These are phyloP conservation scores for Cyclura pinguis DNA, from an alignment of 2,797 vertebrate species.

Conservation along the genomic window DNA sequence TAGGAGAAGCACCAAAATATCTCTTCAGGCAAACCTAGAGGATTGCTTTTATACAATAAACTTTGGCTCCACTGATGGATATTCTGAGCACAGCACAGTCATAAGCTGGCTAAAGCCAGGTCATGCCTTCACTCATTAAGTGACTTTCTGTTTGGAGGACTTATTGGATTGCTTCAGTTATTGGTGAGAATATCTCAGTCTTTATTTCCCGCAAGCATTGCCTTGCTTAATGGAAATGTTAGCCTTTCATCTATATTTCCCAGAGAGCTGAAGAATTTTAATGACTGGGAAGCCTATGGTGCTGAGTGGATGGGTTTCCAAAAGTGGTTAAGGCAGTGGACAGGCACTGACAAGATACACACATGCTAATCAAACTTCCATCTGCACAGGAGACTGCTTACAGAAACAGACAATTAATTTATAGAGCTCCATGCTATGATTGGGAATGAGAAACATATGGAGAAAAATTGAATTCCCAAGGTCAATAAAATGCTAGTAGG, in stretches of 20 bases:
- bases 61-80: conserved; percentile 36
- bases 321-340: conserved; percentile 67
- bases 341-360: conserved; percentile 59
- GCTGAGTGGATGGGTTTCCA: conserved; percentile 69
- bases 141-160: conserved; percentile 61
- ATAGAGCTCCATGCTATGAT: conserved; percentile 67
- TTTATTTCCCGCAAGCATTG: conserved; percentile 70
- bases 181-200: conserved; percentile 63
- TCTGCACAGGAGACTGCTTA: conserved; percentile 77
- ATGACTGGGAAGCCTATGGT: conserved; percentile 65
- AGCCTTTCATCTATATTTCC: conserved; percentile 65
- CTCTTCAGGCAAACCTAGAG: conserved; percentile 44
- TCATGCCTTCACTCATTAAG: conserved; percentile 60
- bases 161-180: conserved; percentile 67
- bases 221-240: conserved; percentile 68
- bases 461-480: conserved; percentile 78
- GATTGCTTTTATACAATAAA: conserved; percentile 66
- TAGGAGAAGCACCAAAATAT: conserved; percentile 56
- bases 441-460: conserved; percentile 77
- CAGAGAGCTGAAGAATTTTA: conserved; percentile 68
- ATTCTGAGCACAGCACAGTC: conserved; percentile 50
- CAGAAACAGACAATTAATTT: conserved; percentile 74
- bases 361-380: conserved; percentile 70
- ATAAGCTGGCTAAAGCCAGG: conserved; percentile 59
- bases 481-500: conserved; percentile 72